Conservation (phyloP, 2,888 invertebrate genomes). For the Pseudococcus longispinus region DNA sequence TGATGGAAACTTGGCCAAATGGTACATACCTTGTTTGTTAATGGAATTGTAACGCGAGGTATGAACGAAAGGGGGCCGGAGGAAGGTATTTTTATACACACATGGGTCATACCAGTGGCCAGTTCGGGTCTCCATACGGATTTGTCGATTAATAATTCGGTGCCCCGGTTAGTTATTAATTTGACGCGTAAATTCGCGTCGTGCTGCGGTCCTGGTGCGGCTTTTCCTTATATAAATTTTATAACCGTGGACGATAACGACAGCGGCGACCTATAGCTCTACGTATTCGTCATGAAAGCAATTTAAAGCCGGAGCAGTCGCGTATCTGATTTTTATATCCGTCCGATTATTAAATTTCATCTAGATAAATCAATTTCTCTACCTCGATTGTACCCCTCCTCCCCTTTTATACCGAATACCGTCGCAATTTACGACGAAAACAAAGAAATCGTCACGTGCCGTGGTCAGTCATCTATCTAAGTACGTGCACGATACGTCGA, state of each 20-base stretch:
- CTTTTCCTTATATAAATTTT: neutral
- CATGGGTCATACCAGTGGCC: neutral
- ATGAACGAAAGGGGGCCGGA: neutral
- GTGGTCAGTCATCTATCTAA: no score
- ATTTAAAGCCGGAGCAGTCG: neutral
- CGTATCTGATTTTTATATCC: neutral
- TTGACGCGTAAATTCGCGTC: neutral
- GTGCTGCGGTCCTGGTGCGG: neutral
- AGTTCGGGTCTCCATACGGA: neutral
- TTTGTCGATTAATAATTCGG: conserved; percentile 11
- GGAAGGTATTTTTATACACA: neutral
- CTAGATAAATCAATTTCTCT: neutral
- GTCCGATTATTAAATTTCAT: conserved; percentile 10
- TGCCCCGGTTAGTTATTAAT: neutral
- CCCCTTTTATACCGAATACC: neutral
- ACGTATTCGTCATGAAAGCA: neutral
- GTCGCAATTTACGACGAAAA: neutral
- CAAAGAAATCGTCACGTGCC: neutral
- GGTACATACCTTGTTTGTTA: neutral
- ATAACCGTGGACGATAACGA: neutral
- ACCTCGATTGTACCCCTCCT: neutral
- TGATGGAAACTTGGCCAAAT: neutral
- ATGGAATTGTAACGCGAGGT: neutral
- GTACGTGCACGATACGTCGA: no score
- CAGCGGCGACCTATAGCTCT: neutral